phyloP scores from a whole-genome alignment of 92 coral and sea anemone species.

The Palythoa grandiflora region DNA sequence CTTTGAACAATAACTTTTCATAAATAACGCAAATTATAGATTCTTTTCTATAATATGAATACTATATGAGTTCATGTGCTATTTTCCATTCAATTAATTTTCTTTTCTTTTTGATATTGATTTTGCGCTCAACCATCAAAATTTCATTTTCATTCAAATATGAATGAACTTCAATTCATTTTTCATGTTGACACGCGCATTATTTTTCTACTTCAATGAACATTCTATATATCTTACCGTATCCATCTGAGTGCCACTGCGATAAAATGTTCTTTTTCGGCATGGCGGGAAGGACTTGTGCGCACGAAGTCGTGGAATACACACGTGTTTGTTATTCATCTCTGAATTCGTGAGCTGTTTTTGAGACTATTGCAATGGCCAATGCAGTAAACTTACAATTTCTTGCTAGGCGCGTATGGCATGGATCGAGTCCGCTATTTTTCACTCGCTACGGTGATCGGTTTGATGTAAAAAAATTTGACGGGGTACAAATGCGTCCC shows the following conservation, averaged over 20 bases:
- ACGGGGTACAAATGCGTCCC: background rate
- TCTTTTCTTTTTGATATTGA: too few species aligned
- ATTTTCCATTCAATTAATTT: too few species aligned
- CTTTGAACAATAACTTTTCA: too few species aligned
- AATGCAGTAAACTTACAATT: background rate
- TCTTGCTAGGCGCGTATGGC: background rate
- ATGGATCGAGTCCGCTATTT: background rate
- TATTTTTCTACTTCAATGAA: too few species aligned
- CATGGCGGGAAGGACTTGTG: constrained; percentile 43
- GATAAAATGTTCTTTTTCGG: constrained; percentile 24
- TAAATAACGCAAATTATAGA: too few species aligned
- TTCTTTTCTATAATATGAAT: too few species aligned
- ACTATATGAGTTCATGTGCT: too few species aligned
- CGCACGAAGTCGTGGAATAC: constrained; percentile 17
- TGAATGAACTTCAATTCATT: too few species aligned
- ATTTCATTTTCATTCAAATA: too few species aligned
- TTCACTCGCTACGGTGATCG: background rate
- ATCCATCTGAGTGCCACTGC: constrained; percentile 19
- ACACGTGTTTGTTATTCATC: background rate
- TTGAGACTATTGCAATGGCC: background rate
- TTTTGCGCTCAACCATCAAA: too few species aligned
- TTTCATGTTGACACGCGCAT: too few species aligned
- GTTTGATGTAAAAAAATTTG: background rate
- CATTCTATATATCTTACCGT: constrained; percentile 1
- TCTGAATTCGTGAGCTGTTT: background rate